phyloP scores from a whole-genome alignment of 2,888 invertebrate genomes.

The Thecocarcelia acutangulata region DNA sequence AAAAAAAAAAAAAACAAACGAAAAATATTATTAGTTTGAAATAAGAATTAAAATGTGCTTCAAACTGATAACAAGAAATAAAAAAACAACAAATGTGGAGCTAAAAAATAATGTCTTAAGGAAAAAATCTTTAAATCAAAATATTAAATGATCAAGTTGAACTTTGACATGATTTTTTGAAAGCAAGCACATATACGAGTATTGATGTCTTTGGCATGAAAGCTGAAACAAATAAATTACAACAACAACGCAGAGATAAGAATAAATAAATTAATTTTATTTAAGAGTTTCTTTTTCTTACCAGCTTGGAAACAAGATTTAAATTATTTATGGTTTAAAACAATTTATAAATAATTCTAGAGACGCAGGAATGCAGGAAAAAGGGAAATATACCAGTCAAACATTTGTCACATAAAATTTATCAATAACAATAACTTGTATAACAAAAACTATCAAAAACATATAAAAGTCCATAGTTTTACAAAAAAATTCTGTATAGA shows the following conservation, averaged over 20 bases:
- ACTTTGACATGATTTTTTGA: constrained; percentile 25
- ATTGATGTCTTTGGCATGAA: constrained; percentile 23
- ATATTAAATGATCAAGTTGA: constrained; percentile 46
- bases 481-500: too few species aligned
- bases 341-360: too few species aligned
- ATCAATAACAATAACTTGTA: too few species aligned
- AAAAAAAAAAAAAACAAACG: too few species aligned
- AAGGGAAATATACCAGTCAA: too few species aligned
- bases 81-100: constrained; percentile 5
- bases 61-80: constrained; percentile 32
- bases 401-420: too few species aligned
- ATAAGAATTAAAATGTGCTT: constrained; percentile 29
- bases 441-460: too few species aligned
- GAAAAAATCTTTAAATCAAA: constrained; percentile 30
- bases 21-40: constrained; percentile 35
- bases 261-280: constrained; percentile 29
- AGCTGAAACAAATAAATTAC: neutral
- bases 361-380: too few species aligned
- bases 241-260: constrained; percentile 31
- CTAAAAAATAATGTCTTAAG: constrained; percentile 22
- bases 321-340: constrained; percentile 9
- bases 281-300: constrained; percentile 17
- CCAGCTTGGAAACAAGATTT: constrained; percentile 26
- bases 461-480: too few species aligned
- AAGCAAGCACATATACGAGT: constrained; percentile 1